phyloP scores from a whole-genome alignment of 2,113 vertebrate species.

The Psittacula cyanocephala region DNA sequence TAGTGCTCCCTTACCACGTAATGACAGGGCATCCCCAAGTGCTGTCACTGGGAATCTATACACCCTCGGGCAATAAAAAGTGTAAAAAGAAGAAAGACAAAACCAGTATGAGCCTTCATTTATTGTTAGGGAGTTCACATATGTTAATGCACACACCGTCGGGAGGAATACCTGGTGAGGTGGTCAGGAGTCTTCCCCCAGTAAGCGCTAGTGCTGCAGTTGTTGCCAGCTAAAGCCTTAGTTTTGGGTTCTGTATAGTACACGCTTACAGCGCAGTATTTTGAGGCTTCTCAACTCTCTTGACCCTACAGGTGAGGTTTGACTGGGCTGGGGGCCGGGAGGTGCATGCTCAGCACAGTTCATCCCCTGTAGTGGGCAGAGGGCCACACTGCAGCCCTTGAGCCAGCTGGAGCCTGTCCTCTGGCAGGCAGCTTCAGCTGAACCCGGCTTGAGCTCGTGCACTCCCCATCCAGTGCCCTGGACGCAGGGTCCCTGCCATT shows the following conservation, averaged over 20 bases:
- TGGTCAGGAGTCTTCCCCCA: neutral
- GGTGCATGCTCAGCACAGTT: neutral
- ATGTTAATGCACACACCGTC: neutral
- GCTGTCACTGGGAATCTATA: neutral
- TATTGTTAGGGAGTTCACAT: neutral
- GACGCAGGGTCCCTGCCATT: accelerated
- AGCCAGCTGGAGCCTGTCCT: neutral
- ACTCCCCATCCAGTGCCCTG: accelerated
- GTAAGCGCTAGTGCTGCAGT: neutral
- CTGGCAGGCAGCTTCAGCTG: neutral
- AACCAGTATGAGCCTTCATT: neutral
- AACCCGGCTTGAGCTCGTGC: neutral
- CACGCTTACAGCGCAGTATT: neutral
- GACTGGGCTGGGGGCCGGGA: neutral
- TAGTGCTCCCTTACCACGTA: neutral
- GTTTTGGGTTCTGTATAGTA: neutral
- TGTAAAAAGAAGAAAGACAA: neutral
- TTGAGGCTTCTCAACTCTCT: neutral
- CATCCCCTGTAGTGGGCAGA: neutral
- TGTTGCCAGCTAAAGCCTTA: neutral
- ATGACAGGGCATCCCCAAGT: neutral
- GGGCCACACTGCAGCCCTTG: accelerated
- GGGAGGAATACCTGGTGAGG: neutral
- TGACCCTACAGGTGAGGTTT: neutral
- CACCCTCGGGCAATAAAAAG: neutral